phyloP scores from a whole-genome alignment of 2,888 invertebrate species.

The Polydrusus tereticollis region DNA sequence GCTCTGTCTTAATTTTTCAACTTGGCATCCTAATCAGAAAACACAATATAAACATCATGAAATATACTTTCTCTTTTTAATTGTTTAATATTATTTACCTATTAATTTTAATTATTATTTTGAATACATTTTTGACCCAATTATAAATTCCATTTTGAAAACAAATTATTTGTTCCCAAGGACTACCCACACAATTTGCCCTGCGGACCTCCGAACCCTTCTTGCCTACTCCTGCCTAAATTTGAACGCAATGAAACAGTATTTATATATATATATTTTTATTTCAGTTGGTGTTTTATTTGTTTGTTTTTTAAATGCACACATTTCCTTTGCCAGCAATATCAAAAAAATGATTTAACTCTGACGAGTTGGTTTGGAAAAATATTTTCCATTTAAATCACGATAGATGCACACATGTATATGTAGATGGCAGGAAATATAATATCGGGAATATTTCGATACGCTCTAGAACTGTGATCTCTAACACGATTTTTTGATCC shows the following conservation, averaged over 20 bases:
- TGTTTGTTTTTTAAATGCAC: conserved; percentile 5
- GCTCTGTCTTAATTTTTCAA: too few relatives aligned
- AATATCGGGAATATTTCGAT: background rate
- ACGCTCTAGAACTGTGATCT: background rate
- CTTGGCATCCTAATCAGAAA: too few relatives aligned
- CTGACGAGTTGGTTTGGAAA: background rate
- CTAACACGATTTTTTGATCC: background rate
- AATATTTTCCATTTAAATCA: background rate
- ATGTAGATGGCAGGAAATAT: background rate
- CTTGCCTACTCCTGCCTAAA: background rate
- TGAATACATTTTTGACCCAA: background rate
- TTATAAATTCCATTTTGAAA: background rate
- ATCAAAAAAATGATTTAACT: conserved; percentile 3
- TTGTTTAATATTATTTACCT: background rate
- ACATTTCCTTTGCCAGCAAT: background rate
- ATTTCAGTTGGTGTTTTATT: background rate
- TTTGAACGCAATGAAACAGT: background rate
- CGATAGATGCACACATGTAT: too few relatives aligned
- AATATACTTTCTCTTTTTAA: too few relatives aligned
- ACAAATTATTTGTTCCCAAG: background rate
- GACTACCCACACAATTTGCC: background rate
- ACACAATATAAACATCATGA: too few relatives aligned
- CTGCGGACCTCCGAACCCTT: too few relatives aligned
- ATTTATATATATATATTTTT: background rate
- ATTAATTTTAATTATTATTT: background rate